Conservation (phyloP, 1,140 invertebrate genomes). For the Anagrus nilaparvatae region DNA sequence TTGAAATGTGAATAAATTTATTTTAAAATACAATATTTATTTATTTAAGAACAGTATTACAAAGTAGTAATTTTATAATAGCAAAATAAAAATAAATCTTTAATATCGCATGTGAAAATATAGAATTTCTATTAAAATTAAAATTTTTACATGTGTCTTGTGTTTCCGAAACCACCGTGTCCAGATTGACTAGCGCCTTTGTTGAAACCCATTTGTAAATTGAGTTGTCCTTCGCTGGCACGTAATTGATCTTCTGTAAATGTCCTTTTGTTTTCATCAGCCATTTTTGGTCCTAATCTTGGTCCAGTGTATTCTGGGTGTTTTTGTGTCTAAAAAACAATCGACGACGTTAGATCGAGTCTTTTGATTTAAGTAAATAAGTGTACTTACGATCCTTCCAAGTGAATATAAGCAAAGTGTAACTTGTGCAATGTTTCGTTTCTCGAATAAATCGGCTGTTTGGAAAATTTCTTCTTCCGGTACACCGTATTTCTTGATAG, state of each 20-base stretch:
- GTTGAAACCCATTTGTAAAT: slow-evolving; percentile 94
- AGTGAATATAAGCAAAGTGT: slow-evolving; percentile 81
- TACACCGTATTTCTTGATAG: slow-evolving; percentile 86
- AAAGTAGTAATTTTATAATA: no score
- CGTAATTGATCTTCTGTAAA: slow-evolving; percentile 93
- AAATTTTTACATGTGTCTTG: slow-evolving; percentile 80
- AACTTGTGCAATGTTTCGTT: slow-evolving; percentile 92
- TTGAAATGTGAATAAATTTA: no score
- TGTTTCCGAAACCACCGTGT: slow-evolving; percentile 86
- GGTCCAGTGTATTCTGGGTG: slow-evolving; percentile 89
- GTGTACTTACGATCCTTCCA: slow-evolving; percentile 72
- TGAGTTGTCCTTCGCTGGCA: slow-evolving; percentile 80
- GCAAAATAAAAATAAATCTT: no score
- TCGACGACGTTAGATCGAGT: background rate
- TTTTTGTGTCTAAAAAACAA: slow-evolving; percentile 67
- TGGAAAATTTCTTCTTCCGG: slow-evolving; percentile 97
- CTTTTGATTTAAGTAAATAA: background rate
- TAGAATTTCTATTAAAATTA: no score
- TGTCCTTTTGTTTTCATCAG: slow-evolving; percentile 83
- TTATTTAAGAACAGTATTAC: no score
- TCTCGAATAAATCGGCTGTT: slow-evolving; percentile 94
- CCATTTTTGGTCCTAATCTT: slow-evolving; percentile 84
- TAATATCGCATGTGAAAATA: no score
- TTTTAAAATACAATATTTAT: no score
- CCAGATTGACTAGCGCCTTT: slow-evolving; percentile 83